These are phyloP conservation scores for Diphyllodes magnificus DNA, from an alignment of 2,113 vertebrate species.

Conservation along the genomic window DNA sequence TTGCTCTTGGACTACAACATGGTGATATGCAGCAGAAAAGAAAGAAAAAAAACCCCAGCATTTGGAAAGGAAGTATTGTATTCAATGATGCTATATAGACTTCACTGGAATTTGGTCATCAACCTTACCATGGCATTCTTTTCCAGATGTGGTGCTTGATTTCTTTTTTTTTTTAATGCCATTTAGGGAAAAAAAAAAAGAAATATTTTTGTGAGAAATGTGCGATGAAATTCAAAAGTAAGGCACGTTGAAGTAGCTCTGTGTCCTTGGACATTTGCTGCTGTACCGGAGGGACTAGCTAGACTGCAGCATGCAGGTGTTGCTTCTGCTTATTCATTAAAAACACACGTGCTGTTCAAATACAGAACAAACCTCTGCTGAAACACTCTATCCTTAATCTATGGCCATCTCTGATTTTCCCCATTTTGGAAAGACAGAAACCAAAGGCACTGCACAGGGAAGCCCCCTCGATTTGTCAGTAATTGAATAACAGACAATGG, in stretches of 20 bases:
- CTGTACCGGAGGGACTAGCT: not conserved
- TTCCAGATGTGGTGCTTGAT: not conserved
- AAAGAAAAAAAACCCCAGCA: not conserved
- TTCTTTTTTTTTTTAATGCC: not conserved
- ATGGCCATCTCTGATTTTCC: not conserved
- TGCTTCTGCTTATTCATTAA: not conserved
- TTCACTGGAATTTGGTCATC: not conserved
- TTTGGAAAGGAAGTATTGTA: not conserved
- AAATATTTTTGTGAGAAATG: not conserved
- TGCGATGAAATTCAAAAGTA: not conserved
- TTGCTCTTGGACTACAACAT: not conserved
- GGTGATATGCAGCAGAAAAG: not conserved
- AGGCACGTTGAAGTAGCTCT: not conserved
- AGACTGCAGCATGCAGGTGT: not conserved
- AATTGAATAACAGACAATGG: not conserved
- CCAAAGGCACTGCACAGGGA: not conserved
- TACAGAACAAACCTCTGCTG: not conserved
- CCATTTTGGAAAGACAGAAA: not conserved
- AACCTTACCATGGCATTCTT: not conserved
- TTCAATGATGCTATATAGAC: not conserved
- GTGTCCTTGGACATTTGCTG: not conserved
- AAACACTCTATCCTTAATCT: not conserved
- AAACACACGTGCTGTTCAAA: not conserved
- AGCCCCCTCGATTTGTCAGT: not conserved
- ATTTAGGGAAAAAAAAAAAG: not conserved